Conservation (phyloP, 23 tunicate species). For the Phallusia fumigata region DNA sequence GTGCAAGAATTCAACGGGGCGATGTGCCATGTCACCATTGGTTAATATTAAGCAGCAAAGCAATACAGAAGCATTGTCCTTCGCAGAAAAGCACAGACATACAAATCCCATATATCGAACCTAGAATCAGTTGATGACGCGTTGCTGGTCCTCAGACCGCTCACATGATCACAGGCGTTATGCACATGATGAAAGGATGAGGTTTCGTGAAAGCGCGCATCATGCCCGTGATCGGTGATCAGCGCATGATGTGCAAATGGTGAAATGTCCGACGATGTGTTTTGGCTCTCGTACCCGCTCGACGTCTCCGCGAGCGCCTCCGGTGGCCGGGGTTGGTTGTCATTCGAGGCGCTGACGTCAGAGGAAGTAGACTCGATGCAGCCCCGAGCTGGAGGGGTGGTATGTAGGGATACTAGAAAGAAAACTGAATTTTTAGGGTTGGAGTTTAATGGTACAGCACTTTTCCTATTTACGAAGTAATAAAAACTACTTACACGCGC, state of each 20-base stretch:
- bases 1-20: too few relatives aligned
- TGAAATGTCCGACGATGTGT: constrained; percentile 65
- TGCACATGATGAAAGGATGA: not conserved
- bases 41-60: too few relatives aligned
- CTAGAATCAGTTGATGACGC: constrained; percentile 43
- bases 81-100: too few relatives aligned
- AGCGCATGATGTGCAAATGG: constrained; percentile 10
- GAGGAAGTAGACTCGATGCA: constrained; percentile 4
- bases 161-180: not conserved
- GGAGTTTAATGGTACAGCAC: too few relatives aligned
- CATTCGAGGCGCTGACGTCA: not conserved
- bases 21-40: too few relatives aligned
- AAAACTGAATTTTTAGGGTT: too few relatives aligned
- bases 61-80: too few relatives aligned
- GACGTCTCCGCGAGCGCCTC: constrained; percentile 7
- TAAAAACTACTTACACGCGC: too few relatives aligned
- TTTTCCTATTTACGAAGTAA: too few relatives aligned
- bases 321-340: not conserved
- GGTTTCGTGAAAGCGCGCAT: not conserved
- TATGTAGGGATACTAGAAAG: too few relatives aligned
- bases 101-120: not conserved
- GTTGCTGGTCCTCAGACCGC: constrained; percentile 28
- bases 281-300: constrained; percentile 89
- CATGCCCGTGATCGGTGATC: not conserved
- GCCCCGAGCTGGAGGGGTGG: not conserved